Percentiles rank a stretch among this genome's conserved stretches.
phyloP scores from a whole-genome alignment of 2,797 vertebrate species.

The Lycodopsis pacificus region DNA sequence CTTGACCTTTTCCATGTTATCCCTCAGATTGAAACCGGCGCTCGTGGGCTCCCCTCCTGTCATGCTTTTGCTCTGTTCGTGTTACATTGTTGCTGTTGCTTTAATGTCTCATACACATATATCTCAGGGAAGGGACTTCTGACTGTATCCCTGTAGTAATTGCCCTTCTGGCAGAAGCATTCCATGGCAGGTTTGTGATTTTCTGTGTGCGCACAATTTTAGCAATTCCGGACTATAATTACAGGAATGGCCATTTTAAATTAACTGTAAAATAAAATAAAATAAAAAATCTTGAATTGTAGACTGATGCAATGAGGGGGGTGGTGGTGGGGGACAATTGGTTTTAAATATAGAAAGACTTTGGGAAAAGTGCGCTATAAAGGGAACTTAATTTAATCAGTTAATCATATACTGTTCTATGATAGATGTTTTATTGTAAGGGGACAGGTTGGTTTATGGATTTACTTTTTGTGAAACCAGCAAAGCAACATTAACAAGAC shows the following conservation, averaged over 20 bases:
- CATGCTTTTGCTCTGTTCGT: slow-evolving; percentile 31
- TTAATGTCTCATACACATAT: slow-evolving; percentile 58
- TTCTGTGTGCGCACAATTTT: slow-evolving; percentile 21
- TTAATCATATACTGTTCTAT: slow-evolving; percentile 9
- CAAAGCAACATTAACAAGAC: slow-evolving; percentile 25
- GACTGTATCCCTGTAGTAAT: slow-evolving; percentile 52
- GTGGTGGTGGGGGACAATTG: slow-evolving; percentile 36
- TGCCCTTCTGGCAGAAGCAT: slow-evolving; percentile 34
- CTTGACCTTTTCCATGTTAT: slow-evolving; percentile 84
- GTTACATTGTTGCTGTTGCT: slow-evolving; percentile 38
- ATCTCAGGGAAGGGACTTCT: slow-evolving; percentile 42
- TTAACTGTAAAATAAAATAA: slow-evolving; percentile 39
- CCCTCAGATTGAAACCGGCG: slow-evolving; percentile 75
- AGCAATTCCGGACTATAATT: slow-evolving; percentile 43
- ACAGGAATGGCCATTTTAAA: slow-evolving; percentile 41
- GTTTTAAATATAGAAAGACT: slow-evolving; percentile 11
- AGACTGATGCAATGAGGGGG: slow-evolving; percentile 23
- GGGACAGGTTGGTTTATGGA: not conserved
- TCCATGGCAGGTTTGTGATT: slow-evolving; percentile 48
- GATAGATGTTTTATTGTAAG: not conserved
- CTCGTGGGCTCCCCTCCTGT: slow-evolving; percentile 57
- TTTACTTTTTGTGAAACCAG: slow-evolving; percentile 15
- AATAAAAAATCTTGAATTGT: slow-evolving; percentile 59
- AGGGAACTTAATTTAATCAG: slow-evolving; percentile 18
- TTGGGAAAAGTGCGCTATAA: slow-evolving; percentile 16